Conservation (phyloP, 2,888 invertebrate genomes). For the Trichopria drosophilae region DNA sequence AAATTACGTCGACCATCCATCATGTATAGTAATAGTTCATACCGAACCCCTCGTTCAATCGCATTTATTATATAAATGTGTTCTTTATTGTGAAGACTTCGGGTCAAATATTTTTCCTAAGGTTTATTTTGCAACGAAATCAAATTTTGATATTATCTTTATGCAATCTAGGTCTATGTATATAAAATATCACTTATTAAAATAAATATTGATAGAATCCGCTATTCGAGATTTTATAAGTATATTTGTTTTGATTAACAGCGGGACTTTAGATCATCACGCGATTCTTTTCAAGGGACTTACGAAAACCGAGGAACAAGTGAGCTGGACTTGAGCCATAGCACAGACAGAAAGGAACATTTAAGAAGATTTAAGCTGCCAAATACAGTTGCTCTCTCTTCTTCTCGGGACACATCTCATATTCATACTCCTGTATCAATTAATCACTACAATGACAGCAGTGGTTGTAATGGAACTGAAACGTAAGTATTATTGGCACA, state of each 20-base stretch:
- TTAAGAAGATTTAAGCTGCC: constrained; percentile 68
- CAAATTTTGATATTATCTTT: too few relatives aligned
- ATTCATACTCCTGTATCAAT: constrained; percentile 64
- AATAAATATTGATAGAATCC: too few relatives aligned
- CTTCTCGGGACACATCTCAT: constrained; percentile 76
- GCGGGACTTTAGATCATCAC: constrained; percentile 71
- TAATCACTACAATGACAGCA: constrained; percentile 66
- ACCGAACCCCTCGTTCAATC: too few relatives aligned
- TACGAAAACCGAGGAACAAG: constrained; percentile 71
- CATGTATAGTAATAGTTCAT: too few relatives aligned
- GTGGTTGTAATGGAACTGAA: constrained; percentile 70
- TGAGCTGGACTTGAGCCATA: constrained; percentile 77
- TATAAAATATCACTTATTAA: too few relatives aligned
- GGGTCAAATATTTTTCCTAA: too few relatives aligned
- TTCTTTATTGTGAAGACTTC: too few relatives aligned
- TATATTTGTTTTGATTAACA: constrained; percentile 58
- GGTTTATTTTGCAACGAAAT: too few relatives aligned
- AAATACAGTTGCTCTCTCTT: constrained; percentile 65
- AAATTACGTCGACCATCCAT: too few relatives aligned
- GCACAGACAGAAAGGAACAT: constrained; percentile 67
- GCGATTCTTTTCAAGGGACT: constrained; percentile 74
- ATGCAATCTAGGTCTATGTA: too few relatives aligned
- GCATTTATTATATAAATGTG: too few relatives aligned
- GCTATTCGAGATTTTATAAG: too few relatives aligned
- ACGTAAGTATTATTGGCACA: constrained; percentile 62